Base-by-base conservation (phyloP, 2,888 invertebrate species). In the Drosophila neotestacea region DNA sequence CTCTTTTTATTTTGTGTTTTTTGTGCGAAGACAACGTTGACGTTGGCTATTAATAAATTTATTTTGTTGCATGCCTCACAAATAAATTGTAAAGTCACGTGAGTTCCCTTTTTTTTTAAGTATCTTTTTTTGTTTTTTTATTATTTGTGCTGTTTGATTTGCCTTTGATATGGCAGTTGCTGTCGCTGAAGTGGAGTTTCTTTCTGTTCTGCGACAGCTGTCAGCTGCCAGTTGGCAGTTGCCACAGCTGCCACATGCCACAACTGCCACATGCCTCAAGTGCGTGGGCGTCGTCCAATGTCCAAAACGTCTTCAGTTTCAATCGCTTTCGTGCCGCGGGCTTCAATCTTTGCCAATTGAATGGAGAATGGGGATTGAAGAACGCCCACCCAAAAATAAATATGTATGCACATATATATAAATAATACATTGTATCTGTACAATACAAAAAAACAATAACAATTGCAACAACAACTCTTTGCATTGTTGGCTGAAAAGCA, bases 81-180 rank as follows among this genome's bases (percentile, higher is more conserved):
- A 75, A 80, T 85, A 81, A 85, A 87, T 85, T 82, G 85, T 82
- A 28, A 68, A 87, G 85, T 82, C 84, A 86, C 86, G 84, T 86
- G 84, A 85, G 83, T 64, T 68, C 4, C 38, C 28, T 7, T 28
- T 13, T 44, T 32, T 36, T 42, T 9, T 9, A 13, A 10, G 36
- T 39, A 28, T 56, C 34, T 36, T n/a, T 22, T 36, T 39, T 46
- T 27, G n/a, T n/a, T 27, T 2, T 44, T 42, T 58, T 48, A 36
- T 47, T 44, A 22, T 22, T 22, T 22, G 22, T 67, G 54, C 79
- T 50, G 11, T 36, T 82, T 81, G 82, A 85, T 84, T 86, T 77
- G 87, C 73, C 78, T 86, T 77, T 85, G 77, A 79, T 63, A 56
- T 76, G 77, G 67, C 71, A 38, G 30, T 30, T 7, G 30, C 30